These are phyloP conservation scores for Drosophila mettleri DNA, from an alignment of 2,888 invertebrate species.

Conservation along the genomic window DNA sequence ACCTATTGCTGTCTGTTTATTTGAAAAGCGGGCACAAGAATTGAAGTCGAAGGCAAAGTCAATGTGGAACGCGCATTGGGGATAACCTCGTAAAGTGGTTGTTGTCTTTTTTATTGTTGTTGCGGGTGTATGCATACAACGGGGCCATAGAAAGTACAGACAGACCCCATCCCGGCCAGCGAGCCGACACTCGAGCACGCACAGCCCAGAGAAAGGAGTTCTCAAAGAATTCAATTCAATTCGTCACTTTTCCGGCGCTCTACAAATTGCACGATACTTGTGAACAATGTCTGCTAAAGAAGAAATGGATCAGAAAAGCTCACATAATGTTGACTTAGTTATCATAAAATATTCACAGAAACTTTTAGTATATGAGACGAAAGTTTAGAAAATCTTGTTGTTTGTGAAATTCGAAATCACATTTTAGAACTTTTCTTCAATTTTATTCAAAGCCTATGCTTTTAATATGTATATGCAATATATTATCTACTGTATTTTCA, in stretches of 20 bases:
- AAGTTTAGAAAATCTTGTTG: neutral
- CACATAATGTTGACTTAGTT: neutral
- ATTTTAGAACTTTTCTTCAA: too few species aligned
- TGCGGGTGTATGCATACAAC: slow-evolving; percentile 65
- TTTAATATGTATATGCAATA: too few species aligned
- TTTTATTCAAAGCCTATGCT: too few species aligned
- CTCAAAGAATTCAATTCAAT: slow-evolving; percentile 40
- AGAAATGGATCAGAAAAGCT: neutral
- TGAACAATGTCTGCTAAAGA: slow-evolving; percentile 27
- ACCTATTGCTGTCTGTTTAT: slow-evolving; percentile 55
- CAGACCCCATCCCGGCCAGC: slow-evolving; percentile 10
- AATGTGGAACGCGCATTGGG: slow-evolving; percentile 33
- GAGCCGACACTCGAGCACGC: slow-evolving; percentile 53
- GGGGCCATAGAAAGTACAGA: slow-evolving; percentile 73
- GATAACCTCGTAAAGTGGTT: slow-evolving; percentile 58
- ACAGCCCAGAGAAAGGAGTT: slow-evolving; percentile 46
- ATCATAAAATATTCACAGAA: slow-evolving; percentile 5
- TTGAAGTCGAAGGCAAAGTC: slow-evolving; percentile 44
- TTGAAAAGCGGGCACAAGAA: slow-evolving; percentile 71
- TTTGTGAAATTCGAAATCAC: too few species aligned
- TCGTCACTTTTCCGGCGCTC: slow-evolving; percentile 40
- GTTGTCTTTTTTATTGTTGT: slow-evolving; percentile 42
- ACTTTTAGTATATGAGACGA: neutral
- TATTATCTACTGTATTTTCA: too few species aligned
- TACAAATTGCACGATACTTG: slow-evolving; percentile 22